Evolutionary conservation across 2,888 invertebrate genomes (phyloP).

Genomic region (Drosophila mulleri): DNA sequence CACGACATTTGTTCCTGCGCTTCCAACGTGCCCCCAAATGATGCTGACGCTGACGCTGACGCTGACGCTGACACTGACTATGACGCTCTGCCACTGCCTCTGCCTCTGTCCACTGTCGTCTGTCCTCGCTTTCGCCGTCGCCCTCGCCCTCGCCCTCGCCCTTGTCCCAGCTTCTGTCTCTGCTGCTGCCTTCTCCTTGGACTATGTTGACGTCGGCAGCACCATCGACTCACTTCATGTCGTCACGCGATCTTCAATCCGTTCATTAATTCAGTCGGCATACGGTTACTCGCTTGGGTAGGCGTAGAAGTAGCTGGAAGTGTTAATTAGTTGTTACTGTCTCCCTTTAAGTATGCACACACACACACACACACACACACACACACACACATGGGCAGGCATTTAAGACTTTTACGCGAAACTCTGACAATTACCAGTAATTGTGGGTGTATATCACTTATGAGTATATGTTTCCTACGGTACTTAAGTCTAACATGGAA

Average conservation of each 20-base stretch:
- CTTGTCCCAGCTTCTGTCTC: too few species aligned
- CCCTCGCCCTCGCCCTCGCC: too few species aligned
- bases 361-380: slow-evolving; percentile 7
- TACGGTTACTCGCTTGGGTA: slow-evolving; percentile 72
- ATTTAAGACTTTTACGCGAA: slow-evolving; percentile 47
- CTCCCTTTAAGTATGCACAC: slow-evolving; percentile 18
- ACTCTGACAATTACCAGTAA: slow-evolving; percentile 16
- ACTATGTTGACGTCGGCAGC: slow-evolving; percentile 35
- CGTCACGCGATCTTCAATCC: slow-evolving; percentile 78
- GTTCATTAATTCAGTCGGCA: slow-evolving; percentile 78
- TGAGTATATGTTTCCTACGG: slow-evolving; percentile 3
- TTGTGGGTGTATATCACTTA: slow-evolving; percentile 45
- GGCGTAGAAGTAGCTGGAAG: slow-evolving; percentile 78
- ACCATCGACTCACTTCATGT: slow-evolving; percentile 66
- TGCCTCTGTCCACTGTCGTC: slow-evolving; percentile 16
- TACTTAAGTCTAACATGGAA: slow-evolving; percentile 14
- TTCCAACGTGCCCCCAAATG: slow-evolving; percentile 53
- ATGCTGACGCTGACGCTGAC: slow-evolving; percentile 21
- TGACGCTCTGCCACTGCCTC: slow-evolving; percentile 8
- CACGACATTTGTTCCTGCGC: slow-evolving; percentile 77
- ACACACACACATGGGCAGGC: slow-evolving; percentile 8
- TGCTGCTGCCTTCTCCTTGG: neutral
- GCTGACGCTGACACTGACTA: slow-evolving; percentile 26
- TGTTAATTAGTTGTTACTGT: slow-evolving; percentile 78
- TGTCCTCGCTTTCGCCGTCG: too few species aligned